These are phyloP conservation scores for Dynastes hyllus DNA, from an alignment of 2,888 invertebrate species.

Conservation along the genomic window DNA sequence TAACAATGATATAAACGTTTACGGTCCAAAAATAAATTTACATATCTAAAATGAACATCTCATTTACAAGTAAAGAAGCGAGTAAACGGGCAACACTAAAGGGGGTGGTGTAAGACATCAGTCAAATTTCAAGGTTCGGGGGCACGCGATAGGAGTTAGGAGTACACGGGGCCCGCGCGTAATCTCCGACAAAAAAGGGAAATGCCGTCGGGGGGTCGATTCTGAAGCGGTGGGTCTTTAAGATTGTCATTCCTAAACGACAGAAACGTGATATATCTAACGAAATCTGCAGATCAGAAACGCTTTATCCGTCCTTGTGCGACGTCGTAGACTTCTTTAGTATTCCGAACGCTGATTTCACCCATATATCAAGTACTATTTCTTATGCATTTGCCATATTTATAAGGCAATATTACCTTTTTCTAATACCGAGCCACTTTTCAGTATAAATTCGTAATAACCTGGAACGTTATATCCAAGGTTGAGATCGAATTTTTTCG, in stretches of 20 bases:
- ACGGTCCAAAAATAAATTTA: conserved; percentile 54
- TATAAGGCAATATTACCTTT: conserved; percentile 58
- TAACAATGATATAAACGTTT: conserved; percentile 44
- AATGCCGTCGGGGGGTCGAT: conserved; percentile 50
- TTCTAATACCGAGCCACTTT: conserved; percentile 57
- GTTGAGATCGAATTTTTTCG: conserved; percentile 57
- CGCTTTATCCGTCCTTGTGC: conserved; percentile 53
- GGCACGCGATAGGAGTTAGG: conserved; percentile 15
- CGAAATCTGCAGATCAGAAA: conserved; percentile 59
- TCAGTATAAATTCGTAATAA: conserved; percentile 61
- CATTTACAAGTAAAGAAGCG: conserved; percentile 55
- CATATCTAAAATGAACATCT: conserved; percentile 61
- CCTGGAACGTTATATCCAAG: conserved; percentile 55
- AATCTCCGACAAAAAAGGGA: conserved; percentile 56
- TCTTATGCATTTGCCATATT: conserved; percentile 58
- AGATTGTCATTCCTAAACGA: conserved; percentile 62
- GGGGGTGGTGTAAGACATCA: conserved; percentile 55
- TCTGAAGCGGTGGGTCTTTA: conserved; percentile 46
- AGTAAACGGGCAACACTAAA: conserved; percentile 14
- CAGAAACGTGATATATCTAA: conserved; percentile 60
- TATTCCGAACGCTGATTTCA: conserved; percentile 57
- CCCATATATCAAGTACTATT: conserved; percentile 58
- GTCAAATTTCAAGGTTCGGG: conserved; percentile 57
- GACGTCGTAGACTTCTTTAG: conserved; percentile 52
- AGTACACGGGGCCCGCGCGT: conserved; percentile 46